Conservation (phyloP, 2,888 invertebrate genomes). For the Agapostemon virescens region DNA sequence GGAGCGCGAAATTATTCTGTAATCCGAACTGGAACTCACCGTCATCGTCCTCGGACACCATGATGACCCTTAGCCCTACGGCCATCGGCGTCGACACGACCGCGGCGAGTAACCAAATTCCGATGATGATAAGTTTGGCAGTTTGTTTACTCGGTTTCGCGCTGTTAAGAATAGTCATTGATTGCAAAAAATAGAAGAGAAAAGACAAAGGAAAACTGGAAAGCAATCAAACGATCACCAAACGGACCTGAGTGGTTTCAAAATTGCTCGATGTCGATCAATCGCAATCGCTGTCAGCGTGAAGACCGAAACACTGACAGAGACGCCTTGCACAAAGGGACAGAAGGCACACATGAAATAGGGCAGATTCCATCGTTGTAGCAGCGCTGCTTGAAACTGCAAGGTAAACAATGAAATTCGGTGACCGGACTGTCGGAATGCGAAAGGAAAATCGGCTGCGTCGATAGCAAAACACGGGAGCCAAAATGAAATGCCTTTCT, state of each 20-base stretch:
- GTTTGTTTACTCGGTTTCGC: constrained; percentile 87
- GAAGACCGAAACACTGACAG: constrained; percentile 94
- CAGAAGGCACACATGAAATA: constrained; percentile 94
- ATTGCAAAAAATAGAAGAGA: no score
- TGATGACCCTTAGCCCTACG: constrained; percentile 83
- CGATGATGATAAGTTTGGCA: constrained; percentile 87
- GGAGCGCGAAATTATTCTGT: background rate
- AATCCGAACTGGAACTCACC: constrained; percentile 75
- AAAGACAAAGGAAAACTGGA: no score
- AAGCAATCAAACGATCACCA: background rate
- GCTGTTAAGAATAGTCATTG: constrained; percentile 78
- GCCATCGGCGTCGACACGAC: constrained; percentile 87
- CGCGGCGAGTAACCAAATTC: constrained; percentile 88
- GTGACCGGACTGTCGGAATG: background rate
- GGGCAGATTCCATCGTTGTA: constrained; percentile 93
- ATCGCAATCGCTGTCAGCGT: constrained; percentile 93
- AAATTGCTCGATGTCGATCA: constrained; percentile 90
- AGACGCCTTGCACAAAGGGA: constrained; percentile 92
- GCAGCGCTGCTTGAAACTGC: constrained; percentile 92
- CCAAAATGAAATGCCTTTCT: no score
- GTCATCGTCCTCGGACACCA: constrained; percentile 81
- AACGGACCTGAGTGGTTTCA: constrained; percentile 86
- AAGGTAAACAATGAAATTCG: background rate
- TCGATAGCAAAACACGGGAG: background rate
- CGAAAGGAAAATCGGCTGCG: background rate